phyloP scores from a whole-genome alignment of 1,140 invertebrate species.

The Drosophila orosa region DNA sequence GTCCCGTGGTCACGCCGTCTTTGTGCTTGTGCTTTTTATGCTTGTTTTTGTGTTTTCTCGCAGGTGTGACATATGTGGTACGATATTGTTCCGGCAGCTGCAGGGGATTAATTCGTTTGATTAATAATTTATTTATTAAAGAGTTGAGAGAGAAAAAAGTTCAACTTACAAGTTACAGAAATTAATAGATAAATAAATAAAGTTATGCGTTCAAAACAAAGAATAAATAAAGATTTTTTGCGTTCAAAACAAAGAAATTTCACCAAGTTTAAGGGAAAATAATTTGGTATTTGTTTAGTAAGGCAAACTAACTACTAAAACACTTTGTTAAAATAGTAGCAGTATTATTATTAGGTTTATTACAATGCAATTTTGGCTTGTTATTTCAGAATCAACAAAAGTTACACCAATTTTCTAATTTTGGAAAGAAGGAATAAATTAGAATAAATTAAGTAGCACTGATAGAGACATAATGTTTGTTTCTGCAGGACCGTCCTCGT shows the following conservation, averaged over 20 bases:
- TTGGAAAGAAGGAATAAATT: neutral
- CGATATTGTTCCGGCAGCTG: constrained; percentile 98
- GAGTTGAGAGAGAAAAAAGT: neutral
- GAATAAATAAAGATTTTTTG: neutral
- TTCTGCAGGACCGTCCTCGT: neutral
- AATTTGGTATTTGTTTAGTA: too few relatives aligned
- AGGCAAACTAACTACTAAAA: constrained; percentile 1
- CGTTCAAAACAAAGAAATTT: neutral
- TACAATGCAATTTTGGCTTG: too few relatives aligned
- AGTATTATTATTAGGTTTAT: neutral
- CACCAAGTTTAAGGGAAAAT: neutral
- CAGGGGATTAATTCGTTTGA: constrained; percentile 55
- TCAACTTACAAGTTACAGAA: neutral
- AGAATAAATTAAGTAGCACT: neutral
- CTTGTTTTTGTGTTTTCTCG: constrained; percentile 96
- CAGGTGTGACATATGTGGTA: constrained; percentile 95
- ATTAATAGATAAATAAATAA: neutral
- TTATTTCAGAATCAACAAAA: neutral
- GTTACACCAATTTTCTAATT: neutral
- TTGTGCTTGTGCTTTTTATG: constrained; percentile 98
- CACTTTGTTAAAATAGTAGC: neutral
- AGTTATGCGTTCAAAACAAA: neutral
- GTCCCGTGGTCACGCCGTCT: constrained; percentile 89
- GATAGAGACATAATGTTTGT: neutral
- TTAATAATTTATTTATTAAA: neutral